These are phyloP conservation scores for Cantharis rufa DNA, from an alignment of 2,888 invertebrate species.

Conservation along the genomic window DNA sequence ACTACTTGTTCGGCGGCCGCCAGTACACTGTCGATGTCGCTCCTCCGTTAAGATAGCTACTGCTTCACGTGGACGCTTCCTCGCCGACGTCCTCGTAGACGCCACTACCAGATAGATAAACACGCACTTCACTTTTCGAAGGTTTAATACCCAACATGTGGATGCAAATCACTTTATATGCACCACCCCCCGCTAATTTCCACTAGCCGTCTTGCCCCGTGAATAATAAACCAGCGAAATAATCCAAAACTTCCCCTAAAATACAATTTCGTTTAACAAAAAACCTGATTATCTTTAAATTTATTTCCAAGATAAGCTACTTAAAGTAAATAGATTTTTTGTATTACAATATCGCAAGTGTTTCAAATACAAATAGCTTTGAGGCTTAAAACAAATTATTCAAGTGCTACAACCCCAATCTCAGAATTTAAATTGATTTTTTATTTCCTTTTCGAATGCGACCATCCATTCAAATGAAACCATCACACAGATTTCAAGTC, in stretches of 20 bases:
- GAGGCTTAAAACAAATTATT: neutral
- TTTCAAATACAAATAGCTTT: neutral
- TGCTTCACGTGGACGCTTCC: slow-evolving; percentile 42
- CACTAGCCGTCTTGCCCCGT: slow-evolving; percentile 18
- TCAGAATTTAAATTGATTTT: neutral
- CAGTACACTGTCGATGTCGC: slow-evolving; percentile 53
- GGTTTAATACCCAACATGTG: slow-evolving; percentile 18
- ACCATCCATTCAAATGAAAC: neutral
- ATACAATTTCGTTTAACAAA: neutral
- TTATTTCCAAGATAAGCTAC: neutral
- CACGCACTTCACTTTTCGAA: slow-evolving; percentile 12
- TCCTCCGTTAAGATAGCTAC: slow-evolving; percentile 33
- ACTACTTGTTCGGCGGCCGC: slow-evolving; percentile 58
- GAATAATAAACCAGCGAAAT: neutral
- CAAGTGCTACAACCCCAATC: neutral
- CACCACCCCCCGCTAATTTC: slow-evolving; percentile 16
- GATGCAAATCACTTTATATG: slow-evolving; percentile 30
- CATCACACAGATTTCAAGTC: neutral
- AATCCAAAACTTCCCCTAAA: neutral
- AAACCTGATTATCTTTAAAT: neutral
- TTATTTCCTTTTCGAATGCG: neutral
- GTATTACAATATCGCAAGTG: neutral
- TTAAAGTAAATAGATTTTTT: neutral
- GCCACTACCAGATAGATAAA: slow-evolving; percentile 9
- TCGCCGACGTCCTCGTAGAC: slow-evolving; percentile 50